Base-by-base conservation (phyloP, 2,888 invertebrate species). In the Mimas tiliae region DNA sequence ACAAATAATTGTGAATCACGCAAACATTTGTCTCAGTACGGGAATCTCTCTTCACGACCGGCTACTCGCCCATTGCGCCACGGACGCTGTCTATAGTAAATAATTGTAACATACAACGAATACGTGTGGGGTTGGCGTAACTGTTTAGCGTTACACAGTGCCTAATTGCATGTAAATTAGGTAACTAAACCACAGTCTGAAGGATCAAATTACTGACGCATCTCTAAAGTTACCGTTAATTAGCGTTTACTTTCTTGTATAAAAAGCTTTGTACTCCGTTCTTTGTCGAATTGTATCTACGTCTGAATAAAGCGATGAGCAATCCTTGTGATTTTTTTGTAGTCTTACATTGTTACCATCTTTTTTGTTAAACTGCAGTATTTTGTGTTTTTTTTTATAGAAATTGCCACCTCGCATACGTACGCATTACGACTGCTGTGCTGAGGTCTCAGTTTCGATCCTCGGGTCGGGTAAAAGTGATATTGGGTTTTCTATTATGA, bases 171-270 rank as follows among this genome's bases (percentile, higher is more conserved):
- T 55, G 45, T 33, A 9, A 65, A 65, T 47, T 7, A 65, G 27
- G 38, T 7, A 19, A 19, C 19, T 21, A 34, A 33, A 64, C 62
- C 64, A 62, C 55, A 68, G 64, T 67, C 63, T 52, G 27, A 14
- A 52, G 45, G 65, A 58, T 16, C 34, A 65, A 65, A 65, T 48
- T 58, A 58, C 45, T 47, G 65, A 65, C 48, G 19, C 55, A 65
- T 16, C n/a, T 45, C 45, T 33, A 65, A 69, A 67, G 66, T 67
- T 65, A 69, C 53, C 55, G 65, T 50, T 65, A 58, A 65, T 65
- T 65, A 65, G 38, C 65, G 14, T 58, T 58, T 27, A 27, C 34
- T 1, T 48, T 52, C 8, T 14, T 52, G 21, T 64, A 27, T 58
- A 34, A 33, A 62, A 19, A 47, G 53, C 27, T 62, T 33, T 51